Conservation (phyloP, 2,797 vertebrate genomes). For the Sebastes trivittatus region DNA sequence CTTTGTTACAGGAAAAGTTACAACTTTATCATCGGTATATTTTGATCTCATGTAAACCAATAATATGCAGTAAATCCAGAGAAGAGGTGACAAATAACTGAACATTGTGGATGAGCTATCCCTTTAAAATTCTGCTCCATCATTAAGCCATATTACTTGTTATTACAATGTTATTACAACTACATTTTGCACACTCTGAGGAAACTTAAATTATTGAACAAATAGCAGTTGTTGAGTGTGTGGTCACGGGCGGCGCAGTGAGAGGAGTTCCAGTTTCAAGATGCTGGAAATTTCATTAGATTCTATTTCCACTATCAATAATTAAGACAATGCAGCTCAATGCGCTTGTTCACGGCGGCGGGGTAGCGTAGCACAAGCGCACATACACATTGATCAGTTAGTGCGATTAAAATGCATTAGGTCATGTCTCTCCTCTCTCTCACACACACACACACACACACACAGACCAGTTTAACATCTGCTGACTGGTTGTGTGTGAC, state of each 20-base stretch:
- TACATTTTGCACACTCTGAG: not conserved
- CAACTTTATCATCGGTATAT: not conserved
- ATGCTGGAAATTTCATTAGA: constrained; percentile 91
- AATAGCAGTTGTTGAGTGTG: not conserved
- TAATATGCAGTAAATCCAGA: not conserved
- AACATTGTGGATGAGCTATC: not conserved
- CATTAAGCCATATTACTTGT: not conserved
- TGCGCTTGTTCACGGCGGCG: constrained; percentile 9
- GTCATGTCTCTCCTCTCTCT: not conserved
- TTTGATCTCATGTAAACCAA: not conserved
- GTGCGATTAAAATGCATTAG: constrained; percentile 6
- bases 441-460: constrained; percentile 20
- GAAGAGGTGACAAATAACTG: not conserved
- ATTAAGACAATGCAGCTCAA: constrained; percentile 86
- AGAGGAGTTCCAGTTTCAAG: constrained; percentile 85
- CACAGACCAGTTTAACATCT: constrained; percentile 25
- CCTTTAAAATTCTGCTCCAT: not conserved
- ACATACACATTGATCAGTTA: not conserved
- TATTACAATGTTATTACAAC: not conserved
- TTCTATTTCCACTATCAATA: constrained; percentile 91
- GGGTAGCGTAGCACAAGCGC: constrained; percentile 10
- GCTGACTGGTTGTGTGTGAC: constrained; percentile 28
- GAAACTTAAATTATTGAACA: constrained; percentile 12
- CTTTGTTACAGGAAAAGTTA: not conserved
- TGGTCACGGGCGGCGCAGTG: not conserved